Base-by-base conservation (phyloP, 1,140 invertebrate genomes). In the Ceratina australensis region DNA sequence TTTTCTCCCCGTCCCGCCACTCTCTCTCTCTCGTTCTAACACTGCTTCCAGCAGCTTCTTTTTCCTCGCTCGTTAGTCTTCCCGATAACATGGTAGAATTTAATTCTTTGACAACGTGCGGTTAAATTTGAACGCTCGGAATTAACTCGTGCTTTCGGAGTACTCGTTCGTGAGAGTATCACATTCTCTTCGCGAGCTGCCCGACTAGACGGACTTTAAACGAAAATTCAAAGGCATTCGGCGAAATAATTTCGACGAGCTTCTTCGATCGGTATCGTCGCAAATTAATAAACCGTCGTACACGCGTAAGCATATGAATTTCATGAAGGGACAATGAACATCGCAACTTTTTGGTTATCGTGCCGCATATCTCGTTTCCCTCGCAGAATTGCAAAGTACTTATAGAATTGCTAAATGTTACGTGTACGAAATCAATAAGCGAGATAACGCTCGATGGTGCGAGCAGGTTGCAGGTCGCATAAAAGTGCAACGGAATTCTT, bases 11-110 rank as follows among this genome's bases (percentile, higher is more conserved):
- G 33, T 42, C 20, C 52, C 78, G 72, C 47, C 52, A 18, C 15
- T 81, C 80, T 52, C 52, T 22, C 15, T 81, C 80, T 81, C 83
- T 77, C 72, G 66, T 73, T 74, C 76, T 50, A 47, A 20, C 73
- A 18, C 50, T 68, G 26, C 63, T 52, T 59, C 22, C 15, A 20
- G 24, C 20, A 66, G 20, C 49, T 52, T 65, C 15, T 7, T 10
- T n/a, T 49, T 63, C 42, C 24, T 63, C 26, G 33, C 18, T 57
- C 54, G 49, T 59, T 63, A 64, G 28, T 54, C 61, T 67, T 54
- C 49, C 28, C 22, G 20, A 52, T 4, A 15, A 13, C 22, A 54
- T 54, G 57, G 57, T 61, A 56, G 24, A 54, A 71, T 56, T 61
- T 42, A n/a, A 33, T 20, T 61, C 42, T 42, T 42, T 42, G 22